Evolutionary conservation across 2,797 vertebrate species (phyloP).

Genomic region (Mastacembelus armatus): DNA sequence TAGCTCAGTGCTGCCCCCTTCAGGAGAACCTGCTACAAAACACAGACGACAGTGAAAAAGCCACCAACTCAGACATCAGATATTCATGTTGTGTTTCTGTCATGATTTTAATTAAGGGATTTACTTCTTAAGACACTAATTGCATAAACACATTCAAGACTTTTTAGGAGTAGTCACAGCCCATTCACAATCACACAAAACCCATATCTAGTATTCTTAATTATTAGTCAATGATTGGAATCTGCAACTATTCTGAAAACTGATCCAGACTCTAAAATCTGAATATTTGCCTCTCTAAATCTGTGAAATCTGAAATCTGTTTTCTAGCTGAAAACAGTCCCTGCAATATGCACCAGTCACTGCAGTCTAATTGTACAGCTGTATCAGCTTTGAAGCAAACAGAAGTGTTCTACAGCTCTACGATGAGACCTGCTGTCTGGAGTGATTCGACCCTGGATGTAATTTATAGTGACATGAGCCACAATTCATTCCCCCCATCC

Average conservation of each 20-base stretch:
- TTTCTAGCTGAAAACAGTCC: too few relatives aligned
- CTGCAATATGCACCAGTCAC: neutral
- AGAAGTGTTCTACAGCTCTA: neutral
- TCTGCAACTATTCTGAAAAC: neutral
- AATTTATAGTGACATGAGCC: conserved; percentile 53
- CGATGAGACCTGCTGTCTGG: conserved; percentile 41
- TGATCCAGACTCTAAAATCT: neutral
- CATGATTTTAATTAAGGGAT: neutral
- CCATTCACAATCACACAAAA: neutral
- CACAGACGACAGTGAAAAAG: conserved; percentile 3
- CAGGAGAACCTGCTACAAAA: conserved; percentile 29
- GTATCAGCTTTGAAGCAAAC: neutral
- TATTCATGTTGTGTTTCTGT: neutral
- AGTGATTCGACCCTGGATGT: conserved; percentile 50
- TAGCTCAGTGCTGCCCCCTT: conserved; percentile 68
- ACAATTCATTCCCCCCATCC: conserved; percentile 37
- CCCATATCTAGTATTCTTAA: too few relatives aligned
- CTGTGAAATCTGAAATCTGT: too few relatives aligned
- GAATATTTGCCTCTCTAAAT: neutral
- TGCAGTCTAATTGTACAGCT: neutral
- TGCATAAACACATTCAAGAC: conserved; percentile 1
- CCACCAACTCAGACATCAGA: neutral
- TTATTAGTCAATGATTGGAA: neutral
- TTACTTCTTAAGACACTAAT: neutral
- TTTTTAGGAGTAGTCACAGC: neutral